Percentiles rank a stretch among this genome's conserved stretches.
These are phyloP conservation scores for Poeciliopsis occidentalis DNA, from an alignment of 2,113 vertebrate species.

Conservation along the genomic window DNA sequence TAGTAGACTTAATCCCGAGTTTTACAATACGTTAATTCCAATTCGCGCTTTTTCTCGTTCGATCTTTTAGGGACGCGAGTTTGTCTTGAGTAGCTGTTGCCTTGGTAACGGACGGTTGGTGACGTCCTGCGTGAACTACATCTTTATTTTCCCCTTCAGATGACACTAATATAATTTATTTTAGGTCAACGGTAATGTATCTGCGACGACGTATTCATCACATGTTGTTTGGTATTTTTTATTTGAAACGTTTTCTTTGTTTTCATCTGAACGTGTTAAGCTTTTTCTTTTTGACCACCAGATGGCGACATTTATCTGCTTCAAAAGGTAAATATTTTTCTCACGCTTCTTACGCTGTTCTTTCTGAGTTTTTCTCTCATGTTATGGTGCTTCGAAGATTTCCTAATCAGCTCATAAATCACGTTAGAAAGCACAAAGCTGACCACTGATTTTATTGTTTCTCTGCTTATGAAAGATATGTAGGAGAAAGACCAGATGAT, in stretches of 20 bases:
- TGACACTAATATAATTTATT: not conserved
- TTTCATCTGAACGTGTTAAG: not conserved
- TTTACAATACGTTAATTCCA: not conserved
- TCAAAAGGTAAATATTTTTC: not conserved
- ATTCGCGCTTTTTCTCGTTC: too few species aligned
- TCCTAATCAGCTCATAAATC: not conserved
- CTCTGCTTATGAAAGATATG: too few species aligned
- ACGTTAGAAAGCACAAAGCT: not conserved
- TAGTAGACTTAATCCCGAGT: not conserved
- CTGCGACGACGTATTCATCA: too few species aligned
- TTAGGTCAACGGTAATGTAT: not conserved
- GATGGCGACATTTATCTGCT: slow-evolving; percentile 13
- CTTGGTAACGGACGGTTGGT: slow-evolving; percentile 33
- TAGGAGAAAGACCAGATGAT: too few species aligned
- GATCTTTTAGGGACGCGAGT: too few species aligned
- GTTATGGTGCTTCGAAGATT: too few species aligned
- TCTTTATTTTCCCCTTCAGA: not conserved
- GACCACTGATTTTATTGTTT: not conserved
- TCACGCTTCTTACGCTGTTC: not conserved
- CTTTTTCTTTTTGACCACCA: slow-evolving; percentile 21
- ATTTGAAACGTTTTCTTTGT: too few species aligned
- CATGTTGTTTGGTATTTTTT: too few species aligned
- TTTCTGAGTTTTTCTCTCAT: too few species aligned
- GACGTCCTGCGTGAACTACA: not conserved
- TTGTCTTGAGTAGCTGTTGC: slow-evolving; percentile 40